phyloP scores from a whole-genome alignment of 2,888 invertebrate species.

The Ophioninae sp. region DNA sequence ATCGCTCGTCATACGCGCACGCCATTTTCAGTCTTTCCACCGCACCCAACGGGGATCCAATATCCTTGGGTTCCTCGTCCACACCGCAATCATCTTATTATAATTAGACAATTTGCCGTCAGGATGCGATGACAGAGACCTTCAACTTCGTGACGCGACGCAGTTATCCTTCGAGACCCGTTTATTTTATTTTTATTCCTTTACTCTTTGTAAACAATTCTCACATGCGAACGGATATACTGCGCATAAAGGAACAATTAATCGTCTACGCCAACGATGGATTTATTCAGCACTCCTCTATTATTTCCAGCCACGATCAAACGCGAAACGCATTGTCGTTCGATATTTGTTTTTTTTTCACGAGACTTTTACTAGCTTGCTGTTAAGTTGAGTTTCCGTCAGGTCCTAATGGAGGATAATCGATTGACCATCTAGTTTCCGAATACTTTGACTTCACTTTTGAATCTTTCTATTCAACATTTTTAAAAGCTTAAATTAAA shows the following conservation, averaged over 20 bases:
- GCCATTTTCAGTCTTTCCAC: conserved; percentile 4
- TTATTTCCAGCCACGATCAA: conserved; percentile 6
- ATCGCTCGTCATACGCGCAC: conserved; percentile 2
- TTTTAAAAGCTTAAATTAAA: too few species aligned
- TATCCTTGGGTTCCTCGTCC: conserved; percentile 41
- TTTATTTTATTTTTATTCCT: neutral
- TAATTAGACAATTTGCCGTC: conserved; percentile 30
- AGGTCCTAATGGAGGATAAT: too few species aligned
- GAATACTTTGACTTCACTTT: too few species aligned
- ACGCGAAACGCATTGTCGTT: conserved; percentile 24
- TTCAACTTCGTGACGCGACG: conserved; percentile 6
- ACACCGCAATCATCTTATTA: conserved; percentile 37
- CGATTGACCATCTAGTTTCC: too few species aligned
- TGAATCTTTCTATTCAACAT: too few species aligned
- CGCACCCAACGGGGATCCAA: conserved; percentile 14
- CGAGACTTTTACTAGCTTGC: too few species aligned
- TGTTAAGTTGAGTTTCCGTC: too few species aligned
- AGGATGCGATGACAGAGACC: conserved; percentile 3
- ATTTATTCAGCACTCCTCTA: neutral
- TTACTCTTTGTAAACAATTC: neutral
- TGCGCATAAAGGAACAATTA: conserved; percentile 1
- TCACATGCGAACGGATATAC: neutral
- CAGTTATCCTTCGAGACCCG: neutral
- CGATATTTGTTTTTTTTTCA: conserved; percentile 34
- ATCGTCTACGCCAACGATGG: neutral